Evolutionary conservation across 2,113 vertebrate genomes (phyloP).

Genomic region (Mungos mungo): DNA sequence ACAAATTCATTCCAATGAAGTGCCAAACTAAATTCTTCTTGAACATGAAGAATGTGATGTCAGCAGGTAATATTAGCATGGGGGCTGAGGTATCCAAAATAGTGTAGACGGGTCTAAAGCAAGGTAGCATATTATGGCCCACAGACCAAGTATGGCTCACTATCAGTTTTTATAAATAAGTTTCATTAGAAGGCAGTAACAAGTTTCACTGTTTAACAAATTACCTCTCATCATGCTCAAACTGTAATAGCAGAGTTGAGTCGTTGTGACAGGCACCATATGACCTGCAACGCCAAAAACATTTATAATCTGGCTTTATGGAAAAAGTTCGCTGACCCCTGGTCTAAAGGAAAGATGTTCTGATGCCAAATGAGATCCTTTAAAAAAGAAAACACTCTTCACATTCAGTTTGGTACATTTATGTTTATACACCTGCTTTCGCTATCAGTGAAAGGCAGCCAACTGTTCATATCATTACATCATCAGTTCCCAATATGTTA

Average conservation of each 20-base stretch:
- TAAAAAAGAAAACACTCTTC: conserved; percentile 20
- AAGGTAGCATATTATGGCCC: not conserved
- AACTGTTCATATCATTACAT: not conserved
- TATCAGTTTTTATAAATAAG: not conserved
- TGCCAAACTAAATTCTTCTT: conserved; percentile 9
- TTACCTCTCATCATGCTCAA: not conserved
- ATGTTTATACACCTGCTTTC: conserved; percentile 64
- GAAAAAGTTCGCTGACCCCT: not conserved
- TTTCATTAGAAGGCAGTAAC: conserved; percentile 13
- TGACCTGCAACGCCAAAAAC: not conserved
- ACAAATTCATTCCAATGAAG: conserved; percentile 15
- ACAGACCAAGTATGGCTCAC: not conserved
- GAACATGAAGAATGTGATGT: not conserved
- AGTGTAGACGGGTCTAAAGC: not conserved
- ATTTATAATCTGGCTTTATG: not conserved
- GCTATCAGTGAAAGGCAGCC: conserved; percentile 45
- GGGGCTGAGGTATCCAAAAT: not conserved
- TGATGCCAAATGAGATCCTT: conserved; percentile 35
- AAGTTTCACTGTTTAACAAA: not conserved
- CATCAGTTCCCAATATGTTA: not conserved
- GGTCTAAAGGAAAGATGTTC: not conserved
- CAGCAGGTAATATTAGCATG: not conserved
- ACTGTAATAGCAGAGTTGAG: not conserved
- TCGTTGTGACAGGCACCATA: not conserved
- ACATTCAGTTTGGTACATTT: not conserved